Percentiles rank a stretch among this genome's conserved stretches.
Conservation (phyloP, 2,113 vertebrate species). For the Lophura nycthemera region DNA sequence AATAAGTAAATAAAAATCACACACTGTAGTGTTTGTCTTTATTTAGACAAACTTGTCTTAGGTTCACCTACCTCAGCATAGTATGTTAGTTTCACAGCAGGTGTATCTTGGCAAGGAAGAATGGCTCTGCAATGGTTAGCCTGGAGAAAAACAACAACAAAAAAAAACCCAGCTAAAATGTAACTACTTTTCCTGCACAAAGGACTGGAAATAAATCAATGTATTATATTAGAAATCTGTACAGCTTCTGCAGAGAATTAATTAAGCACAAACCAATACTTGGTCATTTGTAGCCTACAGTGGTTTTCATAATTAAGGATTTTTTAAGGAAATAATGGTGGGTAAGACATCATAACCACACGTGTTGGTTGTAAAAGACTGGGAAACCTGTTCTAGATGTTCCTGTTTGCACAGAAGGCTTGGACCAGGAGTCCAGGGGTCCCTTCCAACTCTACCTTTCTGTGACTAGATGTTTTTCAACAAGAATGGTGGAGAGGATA, state of each 20-base stretch:
- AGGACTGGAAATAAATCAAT: not conserved
- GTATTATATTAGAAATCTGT: not conserved
- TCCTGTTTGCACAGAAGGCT: not conserved
- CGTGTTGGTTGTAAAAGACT: not conserved
- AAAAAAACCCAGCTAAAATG: not conserved
- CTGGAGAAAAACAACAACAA: slow-evolving; percentile 59
- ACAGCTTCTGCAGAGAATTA: not conserved
- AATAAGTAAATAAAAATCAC: not conserved
- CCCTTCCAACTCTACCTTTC: not conserved
- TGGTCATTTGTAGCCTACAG: not conserved
- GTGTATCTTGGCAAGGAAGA: slow-evolving; percentile 95
- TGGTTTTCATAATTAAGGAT: not conserved
- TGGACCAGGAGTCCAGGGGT: not conserved
- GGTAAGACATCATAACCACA: not conserved
- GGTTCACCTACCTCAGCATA: slow-evolving; percentile 87
- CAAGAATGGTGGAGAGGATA: not conserved
- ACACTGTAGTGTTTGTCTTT: not conserved
- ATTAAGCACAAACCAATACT: not conserved
- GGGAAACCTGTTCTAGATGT: not conserved
- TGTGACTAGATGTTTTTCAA: not conserved
- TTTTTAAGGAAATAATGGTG: not conserved
- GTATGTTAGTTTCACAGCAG: slow-evolving; percentile 93
- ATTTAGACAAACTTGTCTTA: not conserved
- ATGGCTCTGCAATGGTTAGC: slow-evolving; percentile 94
- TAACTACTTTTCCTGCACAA: not conserved